These are phyloP conservation scores for Melanostoma scalare DNA, from an alignment of 2,888 invertebrate genomes.

Conservation along the genomic window DNA sequence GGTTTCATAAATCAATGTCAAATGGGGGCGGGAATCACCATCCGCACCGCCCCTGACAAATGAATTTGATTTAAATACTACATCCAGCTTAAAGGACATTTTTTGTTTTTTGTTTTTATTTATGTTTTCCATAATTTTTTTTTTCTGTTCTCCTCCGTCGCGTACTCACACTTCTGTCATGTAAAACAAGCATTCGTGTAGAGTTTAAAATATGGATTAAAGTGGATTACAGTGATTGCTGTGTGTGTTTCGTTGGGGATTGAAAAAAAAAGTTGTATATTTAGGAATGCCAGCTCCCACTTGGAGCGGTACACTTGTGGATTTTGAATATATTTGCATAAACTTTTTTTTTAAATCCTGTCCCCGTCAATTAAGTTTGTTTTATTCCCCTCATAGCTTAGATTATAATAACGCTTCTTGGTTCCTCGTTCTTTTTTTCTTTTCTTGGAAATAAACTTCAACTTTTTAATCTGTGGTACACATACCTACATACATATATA, in stretches of 20 bases:
- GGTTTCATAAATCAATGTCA: slow-evolving; percentile 68
- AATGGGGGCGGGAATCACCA: slow-evolving; percentile 8
- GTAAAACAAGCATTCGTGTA: slow-evolving; percentile 42
- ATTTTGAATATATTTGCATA: slow-evolving; percentile 66
- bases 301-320: slow-evolving; percentile 44
- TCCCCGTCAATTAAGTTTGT: slow-evolving; percentile 19
- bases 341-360: slow-evolving; percentile 7
- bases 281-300: slow-evolving; percentile 30
- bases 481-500: slow-evolving; percentile 18
- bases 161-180: slow-evolving; percentile 25
- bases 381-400: slow-evolving; percentile 8
- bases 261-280: neutral
- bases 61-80: slow-evolving; percentile 65
- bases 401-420: neutral
- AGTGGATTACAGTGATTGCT: slow-evolving; percentile 59
- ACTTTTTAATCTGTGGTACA: neutral
- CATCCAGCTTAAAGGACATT: slow-evolving; percentile 36
- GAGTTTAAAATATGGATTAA: slow-evolving; percentile 54
- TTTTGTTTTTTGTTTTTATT: slow-evolving; percentile 1
- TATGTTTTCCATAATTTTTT: neutral
- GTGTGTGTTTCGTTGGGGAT: neutral
- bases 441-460: slow-evolving; percentile 16
- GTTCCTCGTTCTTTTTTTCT: slow-evolving; percentile 5
- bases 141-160: neutral
- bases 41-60: slow-evolving; percentile 50